A percentile compares a stretch with the other conserved stretches of the same genome.
Conservation (phyloP, 1,140 invertebrate genomes). For the Hetaerina americana region DNA sequence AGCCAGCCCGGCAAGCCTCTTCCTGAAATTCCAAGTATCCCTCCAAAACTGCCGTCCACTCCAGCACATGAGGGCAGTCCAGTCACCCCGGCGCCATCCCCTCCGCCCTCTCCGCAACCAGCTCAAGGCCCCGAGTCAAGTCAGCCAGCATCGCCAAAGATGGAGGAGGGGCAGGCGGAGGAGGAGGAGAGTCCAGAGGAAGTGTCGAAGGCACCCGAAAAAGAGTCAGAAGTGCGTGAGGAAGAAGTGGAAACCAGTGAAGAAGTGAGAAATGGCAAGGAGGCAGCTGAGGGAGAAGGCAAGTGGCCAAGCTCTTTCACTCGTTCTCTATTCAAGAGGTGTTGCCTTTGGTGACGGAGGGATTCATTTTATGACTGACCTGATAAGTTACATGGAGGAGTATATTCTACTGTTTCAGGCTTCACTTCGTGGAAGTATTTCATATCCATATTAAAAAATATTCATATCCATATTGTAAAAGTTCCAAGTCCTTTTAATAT, state of each 20-base stretch:
- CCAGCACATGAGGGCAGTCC: neutral
- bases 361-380: neutral
- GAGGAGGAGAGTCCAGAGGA: neutral
- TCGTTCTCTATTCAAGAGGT: too few species aligned
- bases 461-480: too few species aligned
- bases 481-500: too few species aligned
- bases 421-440: too few species aligned
- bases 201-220: neutral
- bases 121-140: neutral
- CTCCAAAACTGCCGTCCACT: neutral
- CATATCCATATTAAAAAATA: too few species aligned
- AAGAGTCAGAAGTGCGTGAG: slow-evolving; percentile 1
- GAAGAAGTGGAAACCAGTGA: slow-evolving; percentile 1
- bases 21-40: slow-evolving; percentile 16
- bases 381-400: slow-evolving; percentile 11
- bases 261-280: slow-evolving; percentile 7
- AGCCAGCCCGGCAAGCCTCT: slow-evolving; percentile 21
- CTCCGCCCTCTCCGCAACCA: neutral
- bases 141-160: neutral
- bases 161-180: neutral
- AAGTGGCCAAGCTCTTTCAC: too few species aligned
- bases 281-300: slow-evolving; percentile 3
- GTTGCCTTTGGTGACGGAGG: too few species aligned
- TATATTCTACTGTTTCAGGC: too few species aligned
- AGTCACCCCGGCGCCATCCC: neutral